Base-by-base conservation (phyloP, 2,113 vertebrate genomes). In the Lepisosteus osseus region DNA sequence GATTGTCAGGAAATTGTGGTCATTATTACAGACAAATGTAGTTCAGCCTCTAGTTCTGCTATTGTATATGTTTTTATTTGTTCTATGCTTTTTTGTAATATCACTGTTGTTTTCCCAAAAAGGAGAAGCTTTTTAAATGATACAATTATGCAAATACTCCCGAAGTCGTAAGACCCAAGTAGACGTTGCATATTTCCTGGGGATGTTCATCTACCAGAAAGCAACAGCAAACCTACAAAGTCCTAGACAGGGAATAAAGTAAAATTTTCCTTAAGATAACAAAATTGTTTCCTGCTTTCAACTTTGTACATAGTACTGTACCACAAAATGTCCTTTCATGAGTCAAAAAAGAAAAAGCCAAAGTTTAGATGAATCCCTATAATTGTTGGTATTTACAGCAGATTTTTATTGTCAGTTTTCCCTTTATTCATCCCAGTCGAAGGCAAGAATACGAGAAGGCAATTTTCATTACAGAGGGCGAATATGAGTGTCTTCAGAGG, bases 351-450 rank as follows among this genome's bases (percentile, higher is more conserved):
- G 82, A 71, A 85, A 88, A 89, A 90, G 81, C 79, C 86, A 82
- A 91, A 84, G 84, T 88, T 86, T 92, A 90, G 74, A 69, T 76
- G 71, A 81, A 84, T 93, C 87, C 80, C 86, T 80, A 89, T 83
- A 85, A 90, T 88, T 84, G 88, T 82, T 86, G 81, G 78, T 80
- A 88, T 92, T 81, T 92, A 92, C 84, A 90, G 87, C 84, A 87
- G 82, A 88, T 42, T 61, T 15, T 61, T 29, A 61, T n/a, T 85
- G 80, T 88, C 85, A 81, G 85, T 87, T 86, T 93, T 88, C 88
- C 89, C 88, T 91, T 96, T 94, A 91, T 91, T 93, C 86, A 86
- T 92, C 92, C 86, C 88, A 87, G 87, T 91, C 90, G 89, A 91
- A 92, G 90, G 91, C 88, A 92, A 87, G 86, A 88, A 87, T 90